Conservation (phyloP, 64 coral and sea anemone species). For the Pocillopora verrucosa region DNA sequence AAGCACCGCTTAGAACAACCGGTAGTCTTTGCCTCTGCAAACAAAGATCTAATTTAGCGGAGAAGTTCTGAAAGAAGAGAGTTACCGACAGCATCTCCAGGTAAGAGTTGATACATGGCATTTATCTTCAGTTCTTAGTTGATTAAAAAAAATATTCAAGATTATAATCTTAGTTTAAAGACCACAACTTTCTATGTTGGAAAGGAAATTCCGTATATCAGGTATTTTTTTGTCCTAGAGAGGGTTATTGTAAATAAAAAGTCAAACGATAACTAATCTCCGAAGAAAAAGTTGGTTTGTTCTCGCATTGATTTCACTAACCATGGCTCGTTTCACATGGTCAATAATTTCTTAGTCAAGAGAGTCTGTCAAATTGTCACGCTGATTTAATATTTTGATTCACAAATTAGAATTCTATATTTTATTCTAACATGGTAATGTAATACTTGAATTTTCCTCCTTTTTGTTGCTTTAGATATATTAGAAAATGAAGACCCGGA, state of each 20-base stretch:
- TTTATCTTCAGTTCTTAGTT: neutral
- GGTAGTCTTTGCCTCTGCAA: slow-evolving; percentile 18
- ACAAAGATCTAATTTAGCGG: neutral
- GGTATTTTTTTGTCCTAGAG: neutral
- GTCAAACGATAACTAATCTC: neutral
- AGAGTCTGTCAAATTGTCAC: too few species aligned
- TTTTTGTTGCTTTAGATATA: neutral
- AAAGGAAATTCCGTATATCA: neutral
- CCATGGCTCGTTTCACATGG: neutral
- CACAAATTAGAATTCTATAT: neutral
- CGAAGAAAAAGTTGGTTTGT: neutral
- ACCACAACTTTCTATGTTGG: neutral
- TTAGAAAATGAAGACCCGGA: neutral
- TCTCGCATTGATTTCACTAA: too few species aligned
- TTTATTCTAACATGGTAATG: neutral
- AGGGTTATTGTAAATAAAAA: slow-evolving; percentile 24
- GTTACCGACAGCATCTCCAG: neutral
- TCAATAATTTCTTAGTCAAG: neutral
- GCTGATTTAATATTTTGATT: neutral
- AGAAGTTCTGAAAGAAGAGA: neutral
- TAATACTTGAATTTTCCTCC: neutral
- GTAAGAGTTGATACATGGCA: neutral
- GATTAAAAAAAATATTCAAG: neutral
- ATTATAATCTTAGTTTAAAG: neutral
- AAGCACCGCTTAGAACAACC: slow-evolving; percentile 1